Percentiles rank a stretch among this genome's conserved stretches.
Evolutionary conservation across 1,140 invertebrate genomes (phyloP).

Genomic region (Aradophagus sp.): DNA sequence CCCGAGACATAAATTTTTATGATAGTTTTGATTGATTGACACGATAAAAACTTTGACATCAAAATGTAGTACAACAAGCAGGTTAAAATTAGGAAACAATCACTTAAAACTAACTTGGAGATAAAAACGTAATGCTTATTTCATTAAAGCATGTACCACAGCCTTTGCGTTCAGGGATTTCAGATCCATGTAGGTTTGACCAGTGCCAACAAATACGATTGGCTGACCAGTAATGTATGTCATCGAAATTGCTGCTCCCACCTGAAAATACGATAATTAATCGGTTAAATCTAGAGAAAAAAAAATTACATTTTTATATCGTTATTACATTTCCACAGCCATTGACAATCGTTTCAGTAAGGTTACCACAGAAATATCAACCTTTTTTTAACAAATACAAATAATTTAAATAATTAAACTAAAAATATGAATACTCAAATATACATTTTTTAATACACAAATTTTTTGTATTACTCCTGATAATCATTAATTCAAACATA

Average conservation of each 20-base stretch:
- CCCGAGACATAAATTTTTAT: background rate
- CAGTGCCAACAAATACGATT: slow-evolving; percentile 99
- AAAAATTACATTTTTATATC: too few species aligned
- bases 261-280: slow-evolving; percentile 76
- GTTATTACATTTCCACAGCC: too few species aligned
- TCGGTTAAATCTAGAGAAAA: too few species aligned
- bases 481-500: too few species aligned
- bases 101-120: background rate
- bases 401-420: too few species aligned
- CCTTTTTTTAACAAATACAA: too few species aligned
- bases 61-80: slow-evolving; percentile 17
- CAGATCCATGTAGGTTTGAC: slow-evolving; percentile 98
- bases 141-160: slow-evolving; percentile 97
- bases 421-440: too few species aligned
- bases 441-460: too few species aligned
- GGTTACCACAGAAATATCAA: too few species aligned
- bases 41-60: slow-evolving; percentile 10
- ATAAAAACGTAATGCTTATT: slow-evolving; percentile 76
- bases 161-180: slow-evolving; percentile 97
- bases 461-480: too few species aligned
- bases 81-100: slow-evolving; percentile 8
- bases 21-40: too few species aligned
- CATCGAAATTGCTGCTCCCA: slow-evolving; percentile 99
- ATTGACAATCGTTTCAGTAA: too few species aligned
- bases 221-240: slow-evolving; percentile 99